Evolutionary conservation across 2,888 invertebrate species (phyloP), one percentile per base, ranked within the genome.

Genomic region (Zygothrica quintamaculata): DNA sequence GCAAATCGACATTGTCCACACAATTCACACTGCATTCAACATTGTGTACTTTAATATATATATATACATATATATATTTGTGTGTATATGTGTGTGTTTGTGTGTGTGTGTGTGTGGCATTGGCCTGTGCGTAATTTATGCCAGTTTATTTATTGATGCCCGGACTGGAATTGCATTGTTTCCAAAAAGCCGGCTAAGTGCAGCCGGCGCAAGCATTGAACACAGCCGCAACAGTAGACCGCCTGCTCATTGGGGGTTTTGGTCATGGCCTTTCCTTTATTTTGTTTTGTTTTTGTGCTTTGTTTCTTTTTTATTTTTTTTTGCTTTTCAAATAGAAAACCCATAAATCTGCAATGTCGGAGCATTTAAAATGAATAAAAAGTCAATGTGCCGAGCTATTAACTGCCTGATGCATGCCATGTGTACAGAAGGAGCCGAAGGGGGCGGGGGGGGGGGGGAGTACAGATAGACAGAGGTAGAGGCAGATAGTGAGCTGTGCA

Each of bases 371-470:
- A 84, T 85, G 84, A 87, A 86, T 87, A 86, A 87, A 84, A 84
- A 86, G 88, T 84, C 84, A 87, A 84, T 84, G 88, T 84, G 86
- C 84, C 86, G 78, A 87, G 84, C 88, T 87, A 84, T 84, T 87
- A 87, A 87, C 87, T 85, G 88, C 86, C 82, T 74, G 77, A 76
- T 79, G 67, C 82, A 77, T 69, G 66, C 84, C 66, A 55, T 74
- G 60, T 59, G 65, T 29, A 34, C 50, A 25, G 43, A n/a, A n/a
- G n/a, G n/a, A n/a, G n/a, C n/a, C n/a, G n/a, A n/a, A n/a, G 5
- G 39, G 42, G 43, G 37, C 7, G 40, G 13, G 16, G 50, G 37
- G 50, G 37, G 34, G 39, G 9, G 22, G 9, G 12, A 16, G 12
- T 16, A 46, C 12, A 18, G 12, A 1, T 25, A 11, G 6, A 18